Evolutionary conservation across 1,140 invertebrate species (phyloP).

Genomic region (Drosophila eugracilis): DNA sequence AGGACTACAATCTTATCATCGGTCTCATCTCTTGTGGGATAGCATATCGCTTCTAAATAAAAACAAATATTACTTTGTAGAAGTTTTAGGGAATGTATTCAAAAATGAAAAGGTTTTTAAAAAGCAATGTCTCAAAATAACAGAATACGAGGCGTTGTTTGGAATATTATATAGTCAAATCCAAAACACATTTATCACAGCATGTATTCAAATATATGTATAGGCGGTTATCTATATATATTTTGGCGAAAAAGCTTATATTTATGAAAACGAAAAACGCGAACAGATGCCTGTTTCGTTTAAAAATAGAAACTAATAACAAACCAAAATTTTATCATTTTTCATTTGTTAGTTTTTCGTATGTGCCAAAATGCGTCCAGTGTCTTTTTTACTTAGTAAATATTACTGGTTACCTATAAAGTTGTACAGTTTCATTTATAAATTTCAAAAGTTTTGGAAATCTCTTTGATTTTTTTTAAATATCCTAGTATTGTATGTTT

Average conservation of each 20-base stretch:
- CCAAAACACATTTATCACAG: slow-evolving; percentile 26
- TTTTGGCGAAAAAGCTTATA: slow-evolving; percentile 39
- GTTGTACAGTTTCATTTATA: background rate
- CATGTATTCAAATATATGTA: slow-evolving; percentile 10
- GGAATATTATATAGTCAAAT: slow-evolving; percentile 21
- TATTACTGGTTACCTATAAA: too few species aligned
- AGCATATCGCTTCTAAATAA: slow-evolving; percentile 33
- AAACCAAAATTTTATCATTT: slow-evolving; percentile 44
- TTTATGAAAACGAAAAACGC: slow-evolving; percentile 45
- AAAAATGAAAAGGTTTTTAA: background rate
- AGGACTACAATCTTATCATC: slow-evolving; percentile 54
- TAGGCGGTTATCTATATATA: slow-evolving; percentile 12
- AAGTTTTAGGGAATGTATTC: slow-evolving; percentile 4
- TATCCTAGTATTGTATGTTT: background rate
- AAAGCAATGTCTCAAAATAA: background rate
- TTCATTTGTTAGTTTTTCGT: slow-evolving; percentile 30
- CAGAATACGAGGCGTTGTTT: slow-evolving; percentile 6
- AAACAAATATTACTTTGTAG: background rate
- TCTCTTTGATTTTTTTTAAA: background rate
- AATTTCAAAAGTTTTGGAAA: background rate
- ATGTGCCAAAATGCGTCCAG: slow-evolving; percentile 26
- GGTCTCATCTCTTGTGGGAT: slow-evolving; percentile 40
- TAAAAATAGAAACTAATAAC: slow-evolving; percentile 57
- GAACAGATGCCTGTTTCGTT: slow-evolving; percentile 44
- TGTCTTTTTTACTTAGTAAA: background rate